These are phyloP conservation scores for Cosmia pyralina DNA, from an alignment of 2,888 invertebrate species.

Conservation along the genomic window DNA sequence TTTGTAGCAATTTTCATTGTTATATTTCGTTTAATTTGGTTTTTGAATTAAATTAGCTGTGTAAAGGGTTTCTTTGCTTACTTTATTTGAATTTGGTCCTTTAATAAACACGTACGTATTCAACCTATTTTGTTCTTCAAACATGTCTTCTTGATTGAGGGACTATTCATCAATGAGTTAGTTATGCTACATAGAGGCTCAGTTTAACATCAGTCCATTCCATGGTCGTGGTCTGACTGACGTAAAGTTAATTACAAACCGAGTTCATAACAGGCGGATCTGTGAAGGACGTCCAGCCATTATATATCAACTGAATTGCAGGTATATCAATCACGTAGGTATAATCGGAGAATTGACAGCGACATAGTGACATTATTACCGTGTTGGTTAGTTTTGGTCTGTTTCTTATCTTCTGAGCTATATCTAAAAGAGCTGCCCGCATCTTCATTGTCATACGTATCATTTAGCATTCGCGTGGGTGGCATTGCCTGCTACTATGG, in stretches of 20 bases:
- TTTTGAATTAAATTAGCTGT: slow-evolving; percentile 43
- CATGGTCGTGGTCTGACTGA: slow-evolving; percentile 12
- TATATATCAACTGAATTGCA: slow-evolving; percentile 4
- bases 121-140: background rate
- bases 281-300: background rate
- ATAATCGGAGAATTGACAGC: background rate
- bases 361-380: background rate
- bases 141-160: background rate
- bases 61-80: slow-evolving; percentile 23
- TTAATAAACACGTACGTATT: background rate
- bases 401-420: background rate
- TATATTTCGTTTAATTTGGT: slow-evolving; percentile 36
- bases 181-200: background rate
- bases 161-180: slow-evolving; percentile 7
- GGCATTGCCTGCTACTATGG: background rate
- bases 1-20: slow-evolving; percentile 49
- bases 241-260: slow-evolving; percentile 37
- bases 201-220: background rate
- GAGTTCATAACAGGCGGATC: slow-evolving; percentile 5
- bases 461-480: background rate
- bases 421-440: background rate
- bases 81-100: slow-evolving; percentile 2
- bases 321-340: slow-evolving; percentile 7
- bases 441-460: background rate
- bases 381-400: background rate